Conservation (phyloP, 2,797 vertebrate genomes). For the Chromobotia macracanthus region DNA sequence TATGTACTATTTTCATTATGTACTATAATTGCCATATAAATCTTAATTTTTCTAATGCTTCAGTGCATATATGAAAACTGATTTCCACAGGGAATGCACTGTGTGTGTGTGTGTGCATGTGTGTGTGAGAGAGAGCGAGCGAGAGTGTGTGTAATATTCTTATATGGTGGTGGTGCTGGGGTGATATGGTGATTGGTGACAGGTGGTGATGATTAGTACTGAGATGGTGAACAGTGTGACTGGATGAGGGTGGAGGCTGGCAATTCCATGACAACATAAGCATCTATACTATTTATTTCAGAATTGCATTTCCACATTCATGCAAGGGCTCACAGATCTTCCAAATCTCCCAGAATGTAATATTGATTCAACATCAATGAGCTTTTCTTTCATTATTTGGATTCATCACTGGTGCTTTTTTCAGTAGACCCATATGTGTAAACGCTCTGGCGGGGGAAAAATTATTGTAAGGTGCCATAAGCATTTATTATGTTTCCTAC, state of each 20-base stretch:
- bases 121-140: too few relatives aligned
- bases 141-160: too few relatives aligned
- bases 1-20: background rate
- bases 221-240: too few relatives aligned
- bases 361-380: slow-evolving; percentile 19
- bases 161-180: too few relatives aligned
- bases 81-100: too few relatives aligned
- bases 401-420: slow-evolving; percentile 17
- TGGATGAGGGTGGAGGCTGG: too few relatives aligned
- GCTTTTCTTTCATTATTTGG: background rate
- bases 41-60: background rate
- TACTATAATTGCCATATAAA: background rate
- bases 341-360: background rate
- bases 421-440: slow-evolving; percentile 16
- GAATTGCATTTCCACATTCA: background rate
- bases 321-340: slow-evolving; percentile 6
- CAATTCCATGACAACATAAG: background rate
- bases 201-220: too few relatives aligned
- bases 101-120: too few relatives aligned
- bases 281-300: background rate
- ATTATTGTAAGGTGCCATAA: slow-evolving; percentile 25
- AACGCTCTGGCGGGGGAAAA: background rate
- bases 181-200: too few relatives aligned
- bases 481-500: slow-evolving; percentile 7
- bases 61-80: too few relatives aligned